phyloP scores from a whole-genome alignment of 1,140 invertebrate genomes.

The Latrodectus geometricus region DNA sequence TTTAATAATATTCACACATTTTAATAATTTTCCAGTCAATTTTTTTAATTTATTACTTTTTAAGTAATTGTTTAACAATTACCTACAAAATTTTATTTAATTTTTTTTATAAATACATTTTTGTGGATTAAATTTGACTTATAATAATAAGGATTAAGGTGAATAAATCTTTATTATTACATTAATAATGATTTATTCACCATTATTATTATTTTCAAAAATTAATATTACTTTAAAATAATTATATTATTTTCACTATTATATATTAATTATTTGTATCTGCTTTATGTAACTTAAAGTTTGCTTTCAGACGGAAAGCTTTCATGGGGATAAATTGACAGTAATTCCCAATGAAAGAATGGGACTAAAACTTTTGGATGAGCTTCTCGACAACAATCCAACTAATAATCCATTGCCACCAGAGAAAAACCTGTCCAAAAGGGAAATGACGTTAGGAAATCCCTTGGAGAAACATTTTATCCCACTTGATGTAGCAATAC shows the following conservation, averaged over 20 bases:
- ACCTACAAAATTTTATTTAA: too few relatives aligned
- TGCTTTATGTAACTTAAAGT: background rate
- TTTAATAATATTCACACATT: too few relatives aligned
- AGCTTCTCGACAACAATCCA: slow-evolving; percentile 15
- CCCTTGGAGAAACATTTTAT: slow-evolving; percentile 38
- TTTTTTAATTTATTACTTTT: too few relatives aligned
- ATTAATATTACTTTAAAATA: too few relatives aligned
- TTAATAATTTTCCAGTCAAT: too few relatives aligned
- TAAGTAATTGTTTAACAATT: too few relatives aligned
- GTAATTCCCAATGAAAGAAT: slow-evolving; percentile 46
- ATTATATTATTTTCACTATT: background rate
- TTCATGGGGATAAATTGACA: slow-evolving; percentile 40
- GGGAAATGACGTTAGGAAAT: background rate
- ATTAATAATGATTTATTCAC: too few relatives aligned
- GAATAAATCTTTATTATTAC: too few relatives aligned
- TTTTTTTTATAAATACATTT: too few relatives aligned
- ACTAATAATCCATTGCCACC: background rate
- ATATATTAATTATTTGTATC: background rate
- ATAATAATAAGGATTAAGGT: too few relatives aligned
- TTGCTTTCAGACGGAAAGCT: slow-evolving; percentile 24
- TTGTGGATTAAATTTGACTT: too few relatives aligned
- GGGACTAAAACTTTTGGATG: slow-evolving; percentile 35
- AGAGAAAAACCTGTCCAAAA: background rate
- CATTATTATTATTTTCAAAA: too few relatives aligned
- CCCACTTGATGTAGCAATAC: slow-evolving; percentile 31